phyloP scores from a whole-genome alignment of 2,797 vertebrate genomes.

The Pseudochirops corinnae region DNA sequence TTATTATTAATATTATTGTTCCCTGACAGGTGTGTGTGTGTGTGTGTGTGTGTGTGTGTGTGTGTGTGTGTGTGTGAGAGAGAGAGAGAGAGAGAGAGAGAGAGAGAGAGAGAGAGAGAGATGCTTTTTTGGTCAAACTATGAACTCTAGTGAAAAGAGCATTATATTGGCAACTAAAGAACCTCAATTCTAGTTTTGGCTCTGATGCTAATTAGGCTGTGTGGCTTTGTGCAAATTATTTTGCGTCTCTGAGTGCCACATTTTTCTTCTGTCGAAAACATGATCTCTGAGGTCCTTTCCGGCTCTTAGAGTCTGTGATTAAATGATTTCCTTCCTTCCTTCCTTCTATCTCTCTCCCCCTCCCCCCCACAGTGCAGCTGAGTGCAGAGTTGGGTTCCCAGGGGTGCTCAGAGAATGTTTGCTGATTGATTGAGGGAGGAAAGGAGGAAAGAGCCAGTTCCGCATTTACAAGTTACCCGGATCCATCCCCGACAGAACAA shows the following conservation, averaged over 20 bases:
- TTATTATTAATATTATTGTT: neutral
- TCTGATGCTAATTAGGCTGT: neutral
- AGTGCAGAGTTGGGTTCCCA: neutral
- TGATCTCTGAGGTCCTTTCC: neutral
- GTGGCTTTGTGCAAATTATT: neutral
- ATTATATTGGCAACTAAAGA: neutral
- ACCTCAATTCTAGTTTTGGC: neutral
- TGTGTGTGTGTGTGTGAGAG: no score
- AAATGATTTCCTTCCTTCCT: neutral
- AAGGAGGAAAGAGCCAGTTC: neutral
- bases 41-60: neutral
- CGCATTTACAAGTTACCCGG: neutral
- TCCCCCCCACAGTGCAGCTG: neutral
- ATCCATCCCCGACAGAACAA: neutral
- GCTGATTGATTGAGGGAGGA: constrained; percentile 3
- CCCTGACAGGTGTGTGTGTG: neutral
- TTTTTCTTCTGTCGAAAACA: neutral
- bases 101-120: no score
- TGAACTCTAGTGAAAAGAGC: neutral
- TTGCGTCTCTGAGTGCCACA: neutral
- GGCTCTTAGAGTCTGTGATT: neutral
- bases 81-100: no score
- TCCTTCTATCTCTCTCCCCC: no score
- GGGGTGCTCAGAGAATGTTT: neutral
- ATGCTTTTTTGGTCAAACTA: neutral